phyloP scores from a whole-genome alignment of 2,888 invertebrate species.

The Scaptomyza cyrtandrae region DNA sequence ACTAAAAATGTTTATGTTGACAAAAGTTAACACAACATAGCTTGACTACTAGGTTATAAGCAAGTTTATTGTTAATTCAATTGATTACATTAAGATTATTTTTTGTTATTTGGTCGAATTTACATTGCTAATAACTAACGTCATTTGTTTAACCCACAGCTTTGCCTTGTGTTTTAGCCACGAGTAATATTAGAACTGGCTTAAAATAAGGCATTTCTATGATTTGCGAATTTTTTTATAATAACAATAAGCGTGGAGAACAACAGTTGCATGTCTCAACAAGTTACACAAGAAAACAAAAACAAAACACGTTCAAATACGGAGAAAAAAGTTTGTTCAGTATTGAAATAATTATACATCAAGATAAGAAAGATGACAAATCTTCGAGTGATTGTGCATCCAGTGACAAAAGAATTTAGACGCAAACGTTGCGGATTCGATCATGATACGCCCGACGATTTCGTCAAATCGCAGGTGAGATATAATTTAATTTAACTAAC shows the following conservation, averaged over 20 bases:
- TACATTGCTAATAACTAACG: not conserved
- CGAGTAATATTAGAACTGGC: not conserved
- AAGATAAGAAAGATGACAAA: constrained; percentile 66
- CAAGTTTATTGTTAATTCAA: not conserved
- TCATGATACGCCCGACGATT: constrained; percentile 83
- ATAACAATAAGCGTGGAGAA: constrained; percentile 13
- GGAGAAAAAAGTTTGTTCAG: not conserved
- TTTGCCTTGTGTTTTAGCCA: not conserved
- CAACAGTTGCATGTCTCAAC: constrained; percentile 29
- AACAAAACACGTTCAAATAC: not conserved
- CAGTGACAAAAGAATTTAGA: constrained; percentile 82
- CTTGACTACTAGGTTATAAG: constrained; percentile 20
- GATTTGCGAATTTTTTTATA: constrained; percentile 7
- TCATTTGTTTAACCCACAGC: constrained; percentile 2
- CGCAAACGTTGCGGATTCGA: constrained; percentile 83
- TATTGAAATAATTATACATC: not conserved
- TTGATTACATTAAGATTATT: too few relatives aligned
- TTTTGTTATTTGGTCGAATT: too few relatives aligned
- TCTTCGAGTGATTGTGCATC: constrained; percentile 75
- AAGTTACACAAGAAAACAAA: constrained; percentile 12
- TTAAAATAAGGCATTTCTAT: constrained; percentile 30
- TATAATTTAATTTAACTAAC: not conserved
- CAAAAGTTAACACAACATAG: not conserved
- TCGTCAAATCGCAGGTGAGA: constrained; percentile 84
- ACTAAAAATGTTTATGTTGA: constrained; percentile 2